phyloP scores from a whole-genome alignment of 23 tunicate species.

The Ciona savignyi region DNA sequence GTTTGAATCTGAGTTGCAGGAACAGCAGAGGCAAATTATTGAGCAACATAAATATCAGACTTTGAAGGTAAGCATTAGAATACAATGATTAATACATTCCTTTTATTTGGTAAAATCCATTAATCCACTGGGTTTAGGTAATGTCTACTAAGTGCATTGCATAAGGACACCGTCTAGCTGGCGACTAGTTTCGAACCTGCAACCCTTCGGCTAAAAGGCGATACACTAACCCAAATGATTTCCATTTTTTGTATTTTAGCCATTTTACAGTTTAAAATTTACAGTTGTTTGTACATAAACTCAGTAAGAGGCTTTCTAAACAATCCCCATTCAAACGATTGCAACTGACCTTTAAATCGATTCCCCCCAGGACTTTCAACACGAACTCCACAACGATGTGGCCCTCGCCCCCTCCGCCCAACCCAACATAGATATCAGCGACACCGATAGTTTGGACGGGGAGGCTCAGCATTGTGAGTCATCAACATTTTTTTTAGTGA shows the following conservation, averaged over 20 bases:
- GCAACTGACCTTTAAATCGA: too few relatives aligned
- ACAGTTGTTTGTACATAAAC: neutral
- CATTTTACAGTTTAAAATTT: neutral
- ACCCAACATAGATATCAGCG: neutral
- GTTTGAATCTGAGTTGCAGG: conserved; percentile 33
- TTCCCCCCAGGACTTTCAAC: conserved; percentile 10
- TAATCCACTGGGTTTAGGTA: too few relatives aligned
- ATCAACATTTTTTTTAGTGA: too few relatives aligned
- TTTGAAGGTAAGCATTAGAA: conserved; percentile 8
- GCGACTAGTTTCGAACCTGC: too few relatives aligned
- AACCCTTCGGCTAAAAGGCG: too few relatives aligned
- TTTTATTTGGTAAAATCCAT: too few relatives aligned
- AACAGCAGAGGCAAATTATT: conserved; percentile 26
- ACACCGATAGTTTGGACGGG: conserved; percentile 14
- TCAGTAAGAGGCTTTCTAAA: neutral
- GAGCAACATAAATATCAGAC: conserved; percentile 38
- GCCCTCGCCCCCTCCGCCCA: neutral
- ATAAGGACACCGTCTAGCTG: too few relatives aligned
- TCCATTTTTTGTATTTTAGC: too few relatives aligned
- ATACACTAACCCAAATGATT: too few relatives aligned
- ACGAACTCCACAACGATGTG: conserved; percentile 1
- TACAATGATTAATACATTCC: too few relatives aligned
- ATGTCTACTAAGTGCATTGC: too few relatives aligned
- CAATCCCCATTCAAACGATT: too few relatives aligned
- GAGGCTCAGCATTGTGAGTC: neutral